Evolutionary conservation across 1,140 invertebrate species (phyloP), one percentile per base, ranked within the genome.

Genomic region (Aporrectodea caliginosa): DNA sequence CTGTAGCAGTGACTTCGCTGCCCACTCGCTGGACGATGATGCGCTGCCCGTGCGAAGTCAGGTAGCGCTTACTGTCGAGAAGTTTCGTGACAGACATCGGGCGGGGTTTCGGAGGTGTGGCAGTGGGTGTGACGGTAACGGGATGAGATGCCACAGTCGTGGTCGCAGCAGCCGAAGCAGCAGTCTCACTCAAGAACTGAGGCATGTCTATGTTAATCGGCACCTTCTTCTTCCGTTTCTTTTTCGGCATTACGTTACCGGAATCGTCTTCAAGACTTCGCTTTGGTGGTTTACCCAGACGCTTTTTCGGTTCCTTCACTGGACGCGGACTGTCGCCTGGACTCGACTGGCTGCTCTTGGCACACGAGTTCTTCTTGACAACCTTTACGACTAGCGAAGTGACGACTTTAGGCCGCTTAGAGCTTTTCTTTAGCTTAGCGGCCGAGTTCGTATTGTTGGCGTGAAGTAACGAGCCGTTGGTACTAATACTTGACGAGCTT

Each of bases 201-300:
- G n/a, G n/a, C n/a, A n/a, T n/a, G n/a, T n/a, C n/a, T n/a, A n/a
- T n/a, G n/a, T n/a, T n/a, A 58, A 12, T 58, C 43, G 43, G 22
- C 43, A 58, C 6, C 6, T 58, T 58, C 43, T 58, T 58, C 43
- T 58, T 58, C 74, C 43, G 81, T 35, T 74, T 58, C 70, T 81
- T 76, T 69, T 77, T 75, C 31, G 35, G 73, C 1, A 69, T 75
- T 0, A 32, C 70, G 70, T 69, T 27, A 27, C 30, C 69, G 31
- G 58, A 32, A 35, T 43, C 74, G 30, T 82, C 75, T 34, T 32
- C 78, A 35, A 68, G 32, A 30, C 78, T 73, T 27, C 78, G 69
- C 72, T 76, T 77, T 68, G 35, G 29, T 32, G 43, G 43, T 12
- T 22, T 6, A 6, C 6, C 43, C 6, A 58, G 43, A 22, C 43